These are phyloP conservation scores for Scylla paramamosain DNA, from an alignment of 1,140 invertebrate species.

Conservation along the genomic window DNA sequence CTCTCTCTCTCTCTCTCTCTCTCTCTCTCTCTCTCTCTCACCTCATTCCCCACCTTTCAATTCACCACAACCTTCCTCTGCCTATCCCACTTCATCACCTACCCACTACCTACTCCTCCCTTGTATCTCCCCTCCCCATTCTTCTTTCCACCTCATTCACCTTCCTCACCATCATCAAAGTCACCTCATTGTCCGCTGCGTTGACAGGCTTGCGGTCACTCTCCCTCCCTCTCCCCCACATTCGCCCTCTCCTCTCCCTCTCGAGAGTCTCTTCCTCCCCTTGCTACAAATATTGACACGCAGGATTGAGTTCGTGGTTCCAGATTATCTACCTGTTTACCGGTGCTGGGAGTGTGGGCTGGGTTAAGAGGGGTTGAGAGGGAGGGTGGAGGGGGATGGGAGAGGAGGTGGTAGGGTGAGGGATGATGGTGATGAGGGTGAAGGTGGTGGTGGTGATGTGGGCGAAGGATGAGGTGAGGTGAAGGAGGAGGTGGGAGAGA, in stretches of 20 bases:
- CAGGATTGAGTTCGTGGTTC: constrained; percentile 32
- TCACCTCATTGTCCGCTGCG: no score
- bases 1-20: background rate
- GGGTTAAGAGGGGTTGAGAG: background rate
- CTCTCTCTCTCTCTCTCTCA: background rate
- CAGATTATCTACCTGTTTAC: constrained; percentile 33
- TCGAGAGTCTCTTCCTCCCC: background rate
- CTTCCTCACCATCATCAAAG: background rate
- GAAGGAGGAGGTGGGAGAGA: background rate
- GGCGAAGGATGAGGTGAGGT: background rate
- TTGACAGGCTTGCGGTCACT: background rate
- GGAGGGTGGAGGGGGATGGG: background rate
- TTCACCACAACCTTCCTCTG: background rate
- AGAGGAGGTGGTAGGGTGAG: background rate
- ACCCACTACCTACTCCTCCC: background rate
- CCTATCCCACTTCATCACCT: background rate
- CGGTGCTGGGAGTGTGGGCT: background rate
- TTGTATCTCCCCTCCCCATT: background rate
- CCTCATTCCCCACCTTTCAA: background rate
- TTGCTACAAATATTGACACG: constrained; percentile 36
- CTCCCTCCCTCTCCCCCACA: background rate
- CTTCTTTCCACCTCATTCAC: background rate
- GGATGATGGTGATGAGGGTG: background rate
- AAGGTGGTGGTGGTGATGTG: background rate
- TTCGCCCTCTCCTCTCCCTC: background rate